phyloP scores from a whole-genome alignment of 2,797 vertebrate species.

The Sebastes variabilis region DNA sequence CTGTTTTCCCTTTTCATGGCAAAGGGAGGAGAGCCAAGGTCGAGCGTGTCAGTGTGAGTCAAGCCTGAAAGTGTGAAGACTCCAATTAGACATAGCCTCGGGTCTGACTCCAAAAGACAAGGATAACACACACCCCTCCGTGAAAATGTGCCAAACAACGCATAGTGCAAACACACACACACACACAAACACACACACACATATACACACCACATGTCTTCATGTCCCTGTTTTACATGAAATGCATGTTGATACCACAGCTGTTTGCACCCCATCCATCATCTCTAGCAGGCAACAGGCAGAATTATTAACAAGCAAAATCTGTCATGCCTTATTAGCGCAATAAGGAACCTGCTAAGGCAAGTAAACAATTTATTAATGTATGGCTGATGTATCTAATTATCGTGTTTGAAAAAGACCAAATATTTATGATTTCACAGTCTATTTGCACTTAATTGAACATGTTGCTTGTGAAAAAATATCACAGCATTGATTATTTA shows the following conservation, averaged over 20 bases:
- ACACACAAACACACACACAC: constrained; percentile 39
- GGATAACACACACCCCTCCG: constrained; percentile 79
- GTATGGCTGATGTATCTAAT: constrained; percentile 77
- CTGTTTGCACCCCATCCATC: constrained; percentile 83
- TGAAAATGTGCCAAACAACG: constrained; percentile 83
- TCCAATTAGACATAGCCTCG: constrained; percentile 86
- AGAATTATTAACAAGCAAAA: constrained; percentile 83
- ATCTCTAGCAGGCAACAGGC: constrained; percentile 82
- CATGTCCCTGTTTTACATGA: constrained; percentile 81
- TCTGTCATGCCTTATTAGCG: constrained; percentile 81
- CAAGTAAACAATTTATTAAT: constrained; percentile 81
- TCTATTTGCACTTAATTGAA: constrained; percentile 78
- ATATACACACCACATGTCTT: constrained; percentile 62
- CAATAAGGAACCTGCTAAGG: constrained; percentile 80
- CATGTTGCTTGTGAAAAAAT: constrained; percentile 51
- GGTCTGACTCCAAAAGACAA: constrained; percentile 86
- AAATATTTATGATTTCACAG: constrained; percentile 76
- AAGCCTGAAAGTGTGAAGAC: constrained; percentile 85
- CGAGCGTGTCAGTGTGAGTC: constrained; percentile 83
- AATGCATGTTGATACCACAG: constrained; percentile 82
- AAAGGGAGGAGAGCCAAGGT: constrained; percentile 82
- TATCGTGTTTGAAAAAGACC: constrained; percentile 66
- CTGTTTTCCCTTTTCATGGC: constrained; percentile 78
- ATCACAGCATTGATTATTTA: constrained; percentile 57
- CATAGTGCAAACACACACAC: constrained; percentile 67